Percentiles rank a stretch among this genome's conserved stretches.
Evolutionary conservation across 2,888 invertebrate genomes (phyloP).

Genomic region (Argyra leucocephala): DNA sequence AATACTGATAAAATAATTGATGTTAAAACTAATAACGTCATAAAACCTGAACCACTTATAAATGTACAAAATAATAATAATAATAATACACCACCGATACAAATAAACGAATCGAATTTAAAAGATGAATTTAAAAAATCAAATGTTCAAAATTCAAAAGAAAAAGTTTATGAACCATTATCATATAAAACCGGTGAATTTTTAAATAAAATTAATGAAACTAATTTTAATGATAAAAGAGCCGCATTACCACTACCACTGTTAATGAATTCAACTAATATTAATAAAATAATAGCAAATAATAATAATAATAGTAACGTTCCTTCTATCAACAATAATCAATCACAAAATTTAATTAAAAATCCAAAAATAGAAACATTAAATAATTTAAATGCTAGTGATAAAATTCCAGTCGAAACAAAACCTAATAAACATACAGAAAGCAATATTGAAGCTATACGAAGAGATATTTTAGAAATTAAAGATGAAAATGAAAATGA

Average conservation of each 20-base stretch:
- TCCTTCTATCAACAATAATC: neutral
- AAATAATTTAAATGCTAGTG: neutral
- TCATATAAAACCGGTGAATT: constrained; percentile 37
- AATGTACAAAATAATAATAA: neutral
- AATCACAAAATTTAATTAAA: neutral
- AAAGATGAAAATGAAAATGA: constrained; percentile 20
- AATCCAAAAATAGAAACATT: neutral
- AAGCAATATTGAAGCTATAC: constrained; percentile 34
- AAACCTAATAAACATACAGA: neutral
- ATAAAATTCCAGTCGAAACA: neutral
- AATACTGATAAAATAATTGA: neutral
- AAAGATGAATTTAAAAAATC: neutral
- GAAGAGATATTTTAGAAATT: constrained; percentile 36
- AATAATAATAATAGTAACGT: constrained; percentile 2
- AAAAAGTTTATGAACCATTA: constrained; percentile 33
- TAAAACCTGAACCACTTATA: too few relatives aligned
- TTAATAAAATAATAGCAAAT: constrained; percentile 18
- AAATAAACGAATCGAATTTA: neutral
- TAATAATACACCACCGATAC: neutral
- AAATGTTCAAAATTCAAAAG: constrained; percentile 7
- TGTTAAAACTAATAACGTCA: too few relatives aligned
- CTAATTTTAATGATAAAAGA: constrained; percentile 26
- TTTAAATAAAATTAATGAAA: constrained; percentile 19
- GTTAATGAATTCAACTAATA: constrained; percentile 31
- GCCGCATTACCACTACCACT: constrained; percentile 36